Base-by-base conservation (phyloP, 2,888 invertebrate genomes). In the Amitus sp. region DNA sequence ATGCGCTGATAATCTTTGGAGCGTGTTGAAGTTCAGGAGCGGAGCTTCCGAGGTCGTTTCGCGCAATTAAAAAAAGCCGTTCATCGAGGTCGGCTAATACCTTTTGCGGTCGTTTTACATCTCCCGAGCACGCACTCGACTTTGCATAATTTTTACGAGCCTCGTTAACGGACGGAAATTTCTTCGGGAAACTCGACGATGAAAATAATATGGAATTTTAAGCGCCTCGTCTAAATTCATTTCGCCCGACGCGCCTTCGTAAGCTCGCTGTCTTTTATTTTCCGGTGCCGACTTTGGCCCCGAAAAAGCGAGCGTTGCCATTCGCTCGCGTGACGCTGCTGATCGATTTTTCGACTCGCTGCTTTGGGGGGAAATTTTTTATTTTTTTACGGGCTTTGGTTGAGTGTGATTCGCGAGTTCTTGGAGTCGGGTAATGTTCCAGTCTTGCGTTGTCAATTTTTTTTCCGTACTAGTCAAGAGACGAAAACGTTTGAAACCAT, bases 61-160 rank as follows among this genome's bases (percentile, higher is more conserved):
- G 51, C 20, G 47, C 47, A 58, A 58, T 58, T 58, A 58, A 58
- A 58, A 58, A 58, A 43, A 58, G 47, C 47, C 43, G 37, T 34
- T 51, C 47, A 58, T 47, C 34, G 55, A 57, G 51, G 51, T 57
- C 28, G 56, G 37, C 7, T 56, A 50, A 56, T 56, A n/a, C 49
- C 39, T 34, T 17, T 20, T 12, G 30, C 13, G 34, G 51, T 51
- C 50, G 42, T 39, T 57, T 51, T 51, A 42, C 42, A 47, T 51
- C 50, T 39, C 51, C 40, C 17, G 33, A 50, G 39, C 50, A 56
- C 56, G n/a, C n/a, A n/a, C n/a, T n/a, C 46, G 19, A 46, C 12
- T 57, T 47, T 49, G 49, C 50, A 50, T 49, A 57, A 57, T 50
- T 42, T 50, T 49, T 49, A 54, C 54, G 54, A 46, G 39, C n/a